Conservation (phyloP, 2,797 vertebrate genomes). For the Hippoglossus hippoglossus region DNA sequence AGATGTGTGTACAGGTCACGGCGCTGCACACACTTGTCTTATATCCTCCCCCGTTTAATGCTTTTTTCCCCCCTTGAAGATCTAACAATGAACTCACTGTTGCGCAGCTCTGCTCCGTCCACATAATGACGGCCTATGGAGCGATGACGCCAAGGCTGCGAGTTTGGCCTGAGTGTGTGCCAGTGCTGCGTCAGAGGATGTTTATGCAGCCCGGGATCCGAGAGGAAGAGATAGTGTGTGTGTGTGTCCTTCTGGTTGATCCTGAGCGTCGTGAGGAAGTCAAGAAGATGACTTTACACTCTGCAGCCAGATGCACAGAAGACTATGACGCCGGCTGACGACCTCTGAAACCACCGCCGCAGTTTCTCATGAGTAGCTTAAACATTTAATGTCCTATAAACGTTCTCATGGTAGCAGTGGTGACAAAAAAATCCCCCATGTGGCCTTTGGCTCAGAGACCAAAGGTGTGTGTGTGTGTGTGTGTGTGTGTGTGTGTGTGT, state of each 20-base stretch:
- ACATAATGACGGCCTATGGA: constrained; percentile 38
- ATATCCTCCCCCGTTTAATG: constrained; percentile 1
- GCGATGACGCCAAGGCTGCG: constrained; percentile 33
- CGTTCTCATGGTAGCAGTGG: neutral
- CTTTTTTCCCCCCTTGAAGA: neutral
- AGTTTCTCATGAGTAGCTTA: neutral
- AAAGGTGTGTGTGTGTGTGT: constrained; percentile 32
- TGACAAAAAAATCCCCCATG: neutral
- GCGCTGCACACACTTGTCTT: neutral
- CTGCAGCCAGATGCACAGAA: neutral
- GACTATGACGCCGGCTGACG: too few relatives aligned
- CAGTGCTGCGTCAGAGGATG: constrained; percentile 65
- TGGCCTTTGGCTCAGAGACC: constrained; percentile 16
- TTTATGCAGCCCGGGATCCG: constrained; percentile 47
- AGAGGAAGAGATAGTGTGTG: constrained; percentile 24
- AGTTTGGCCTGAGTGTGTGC: constrained; percentile 32
- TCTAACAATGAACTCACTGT: constrained; percentile 33
- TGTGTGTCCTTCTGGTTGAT: constrained; percentile 18
- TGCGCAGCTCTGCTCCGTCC: constrained; percentile 3
- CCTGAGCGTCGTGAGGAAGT: constrained; percentile 9
- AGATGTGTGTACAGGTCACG: neutral
- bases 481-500: constrained; percentile 15
- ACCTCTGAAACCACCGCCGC: neutral
- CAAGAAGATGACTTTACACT: constrained; percentile 4
- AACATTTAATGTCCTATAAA: constrained; percentile 1